Evolutionary conservation across 2,888 invertebrate genomes (phyloP).

Genomic region (Diaprepes abbreviatus): DNA sequence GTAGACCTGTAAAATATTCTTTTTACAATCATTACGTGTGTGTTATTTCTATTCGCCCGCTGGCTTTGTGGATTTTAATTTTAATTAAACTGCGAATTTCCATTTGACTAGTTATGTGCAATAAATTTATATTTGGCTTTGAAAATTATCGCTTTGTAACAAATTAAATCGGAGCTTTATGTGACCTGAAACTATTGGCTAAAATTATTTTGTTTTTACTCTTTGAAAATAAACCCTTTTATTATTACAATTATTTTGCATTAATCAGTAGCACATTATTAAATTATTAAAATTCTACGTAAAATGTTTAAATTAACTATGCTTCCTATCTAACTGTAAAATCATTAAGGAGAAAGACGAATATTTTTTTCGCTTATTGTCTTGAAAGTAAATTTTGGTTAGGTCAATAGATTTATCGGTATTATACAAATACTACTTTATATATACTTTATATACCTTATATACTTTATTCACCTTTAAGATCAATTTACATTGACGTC

Average conservation of each 20-base stretch:
- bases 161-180: conserved; percentile 28
- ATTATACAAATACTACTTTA: no score
- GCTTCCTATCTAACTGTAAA: no score
- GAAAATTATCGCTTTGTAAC: conserved; percentile 39
- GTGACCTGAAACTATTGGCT: conserved; percentile 14
- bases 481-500: no score
- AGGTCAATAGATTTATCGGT: no score
- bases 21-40: conserved; percentile 15
- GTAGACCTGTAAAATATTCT: background rate
- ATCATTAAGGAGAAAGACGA: no score
- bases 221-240: background rate
- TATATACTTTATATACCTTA: no score
- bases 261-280: no score
- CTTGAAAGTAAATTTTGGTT: no score
- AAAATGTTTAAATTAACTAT: no score
- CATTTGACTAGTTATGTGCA: conserved; percentile 42
- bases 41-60: background rate
- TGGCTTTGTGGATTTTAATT: conserved; percentile 36
- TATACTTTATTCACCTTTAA: no score
- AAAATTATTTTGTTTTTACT: conserved; percentile 4
- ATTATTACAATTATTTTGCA: background rate
- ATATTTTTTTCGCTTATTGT: no score
- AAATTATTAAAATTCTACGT: no score
- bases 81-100: conserved; percentile 44
- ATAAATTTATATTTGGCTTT: conserved; percentile 46